A percentile compares a stretch with the other conserved stretches of the same genome.
Evolutionary conservation across 2,888 invertebrate genomes (phyloP).

Genomic region (Cheilosia scutellata): DNA sequence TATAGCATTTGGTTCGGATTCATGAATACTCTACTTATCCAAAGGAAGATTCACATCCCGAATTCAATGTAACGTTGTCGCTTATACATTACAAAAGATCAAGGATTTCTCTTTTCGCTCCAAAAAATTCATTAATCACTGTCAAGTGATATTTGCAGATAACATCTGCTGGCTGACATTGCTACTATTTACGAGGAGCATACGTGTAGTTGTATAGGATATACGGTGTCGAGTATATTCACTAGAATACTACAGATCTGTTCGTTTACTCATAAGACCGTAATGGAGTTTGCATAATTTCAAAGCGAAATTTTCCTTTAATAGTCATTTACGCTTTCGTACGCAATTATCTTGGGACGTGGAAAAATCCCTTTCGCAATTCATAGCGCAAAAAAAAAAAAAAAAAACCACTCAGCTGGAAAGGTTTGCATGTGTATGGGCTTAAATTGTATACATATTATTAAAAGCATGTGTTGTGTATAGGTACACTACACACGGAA

Average conservation of each 20-base stretch:
- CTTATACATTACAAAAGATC: constrained; percentile 75
- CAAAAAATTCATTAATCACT: constrained; percentile 76
- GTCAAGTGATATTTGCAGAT: constrained; percentile 76
- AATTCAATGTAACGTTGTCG: constrained; percentile 46
- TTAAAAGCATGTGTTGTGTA: constrained; percentile 40
- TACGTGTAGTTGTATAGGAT: background rate
- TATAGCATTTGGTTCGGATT: constrained; percentile 56
- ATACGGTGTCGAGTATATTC: background rate
- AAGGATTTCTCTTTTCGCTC: constrained; percentile 74
- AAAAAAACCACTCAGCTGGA: background rate
- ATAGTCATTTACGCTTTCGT: constrained; percentile 73
- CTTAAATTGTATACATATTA: constrained; percentile 55
- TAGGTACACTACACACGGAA: constrained; percentile 4
- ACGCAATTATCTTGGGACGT: constrained; percentile 73
- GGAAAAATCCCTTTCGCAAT: constrained; percentile 67
- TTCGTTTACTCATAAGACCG: constrained; percentile 66
- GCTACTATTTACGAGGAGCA: constrained; percentile 54
- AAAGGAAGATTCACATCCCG: constrained; percentile 46
- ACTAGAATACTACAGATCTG: constrained; percentile 25
- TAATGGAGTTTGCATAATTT: constrained; percentile 74
- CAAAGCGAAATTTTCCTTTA: constrained; percentile 70
- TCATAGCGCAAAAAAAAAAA: constrained; percentile 14
- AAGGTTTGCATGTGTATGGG: constrained; percentile 20
- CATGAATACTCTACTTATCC: constrained; percentile 56
- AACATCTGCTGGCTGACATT: constrained; percentile 69